A percentile compares a stretch with the other conserved stretches of the same genome.
These are phyloP conservation scores for Drosophila ezoana DNA, from an alignment of 2,888 invertebrate species.

Conservation along the genomic window DNA sequence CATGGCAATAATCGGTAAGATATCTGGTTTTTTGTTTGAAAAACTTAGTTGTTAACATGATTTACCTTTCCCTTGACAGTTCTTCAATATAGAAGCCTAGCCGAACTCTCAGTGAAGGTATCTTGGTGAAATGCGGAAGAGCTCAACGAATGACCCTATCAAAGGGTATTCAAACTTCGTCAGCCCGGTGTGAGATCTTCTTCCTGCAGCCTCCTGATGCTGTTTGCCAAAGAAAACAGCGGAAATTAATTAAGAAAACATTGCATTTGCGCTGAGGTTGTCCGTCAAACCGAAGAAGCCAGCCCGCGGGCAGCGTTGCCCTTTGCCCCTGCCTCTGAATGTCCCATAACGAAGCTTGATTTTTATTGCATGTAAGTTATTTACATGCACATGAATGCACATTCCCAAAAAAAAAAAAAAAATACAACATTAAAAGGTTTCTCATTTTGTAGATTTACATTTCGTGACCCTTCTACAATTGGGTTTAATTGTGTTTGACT, in stretches of 20 bases:
- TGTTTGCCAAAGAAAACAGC: slow-evolving; percentile 27
- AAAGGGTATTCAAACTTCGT: background rate
- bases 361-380: slow-evolving; percentile 68
- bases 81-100: no score
- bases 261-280: slow-evolving; percentile 43
- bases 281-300: slow-evolving; percentile 50
- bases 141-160: no score
- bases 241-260: slow-evolving; percentile 73
- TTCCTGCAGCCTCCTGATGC: slow-evolving; percentile 1
- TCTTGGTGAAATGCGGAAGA: background rate
- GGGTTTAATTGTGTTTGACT: slow-evolving; percentile 35
- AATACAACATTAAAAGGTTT: slow-evolving; percentile 23
- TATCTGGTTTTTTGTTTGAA: no score
- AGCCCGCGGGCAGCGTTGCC: slow-evolving; percentile 33
- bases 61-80: no score
- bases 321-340: slow-evolving; percentile 1
- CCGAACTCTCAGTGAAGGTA: background rate
- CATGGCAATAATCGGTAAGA: no score
- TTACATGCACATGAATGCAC: slow-evolving; percentile 49
- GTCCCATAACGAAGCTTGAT: slow-evolving; percentile 56
- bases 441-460: background rate
- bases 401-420: background rate
- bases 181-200: background rate
- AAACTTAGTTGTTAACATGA: no score
- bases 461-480: slow-evolving; percentile 42